phyloP scores from a whole-genome alignment of 1,140 invertebrate species.

The Paralvinella palmiformis region DNA sequence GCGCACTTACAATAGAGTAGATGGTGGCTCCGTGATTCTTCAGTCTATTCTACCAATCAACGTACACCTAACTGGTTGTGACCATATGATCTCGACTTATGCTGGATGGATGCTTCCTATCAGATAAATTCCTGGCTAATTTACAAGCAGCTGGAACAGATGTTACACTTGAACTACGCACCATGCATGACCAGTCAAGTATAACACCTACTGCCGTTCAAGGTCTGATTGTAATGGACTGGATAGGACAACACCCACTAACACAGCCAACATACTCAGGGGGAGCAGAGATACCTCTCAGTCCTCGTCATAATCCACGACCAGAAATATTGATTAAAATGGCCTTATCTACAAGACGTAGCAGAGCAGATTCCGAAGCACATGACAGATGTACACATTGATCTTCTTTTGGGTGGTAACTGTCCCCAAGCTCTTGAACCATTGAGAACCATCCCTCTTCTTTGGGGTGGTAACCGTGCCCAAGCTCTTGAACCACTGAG shows the following conservation, averaged over 20 bases:
- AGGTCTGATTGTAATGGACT: neutral
- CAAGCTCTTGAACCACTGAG: neutral
- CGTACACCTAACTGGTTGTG: neutral
- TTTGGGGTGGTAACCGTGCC: neutral
- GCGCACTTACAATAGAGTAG: neutral
- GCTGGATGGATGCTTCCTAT: neutral
- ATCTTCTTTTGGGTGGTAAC: neutral
- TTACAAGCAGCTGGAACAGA: neutral
- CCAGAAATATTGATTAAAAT: neutral
- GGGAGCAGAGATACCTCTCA: neutral
- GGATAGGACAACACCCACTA: neutral
- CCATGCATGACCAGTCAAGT: neutral
- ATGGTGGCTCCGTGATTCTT: neutral
- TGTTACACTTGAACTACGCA: neutral
- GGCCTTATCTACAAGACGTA: neutral
- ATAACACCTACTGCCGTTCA: neutral
- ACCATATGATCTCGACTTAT: neutral
- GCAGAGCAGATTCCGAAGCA: neutral
- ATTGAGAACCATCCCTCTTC: neutral
- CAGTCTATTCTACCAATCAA: neutral
- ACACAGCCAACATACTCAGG: neutral
- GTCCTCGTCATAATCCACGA: neutral
- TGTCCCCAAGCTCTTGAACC: neutral
- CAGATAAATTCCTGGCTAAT: neutral
- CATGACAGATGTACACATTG: neutral